Evolutionary conservation across 1,140 invertebrate species (phyloP), one percentile per base, ranked within the genome.

Genomic region (Sitobion miscanthi): DNA sequence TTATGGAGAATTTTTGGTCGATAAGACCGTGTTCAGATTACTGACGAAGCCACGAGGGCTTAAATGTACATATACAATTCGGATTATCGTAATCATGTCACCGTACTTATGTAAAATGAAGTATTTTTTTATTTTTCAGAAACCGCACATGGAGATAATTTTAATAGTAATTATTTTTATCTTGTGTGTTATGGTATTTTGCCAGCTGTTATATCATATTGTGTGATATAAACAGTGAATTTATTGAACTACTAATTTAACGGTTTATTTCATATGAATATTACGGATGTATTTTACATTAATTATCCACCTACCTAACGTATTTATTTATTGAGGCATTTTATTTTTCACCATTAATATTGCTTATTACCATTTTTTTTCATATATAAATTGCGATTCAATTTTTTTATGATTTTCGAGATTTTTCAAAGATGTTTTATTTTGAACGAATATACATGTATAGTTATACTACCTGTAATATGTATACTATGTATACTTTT

Each of bases 1-100:
- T n/a, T n/a, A n/a, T 69, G 14, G 14, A 2, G 30, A 1, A 77
- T 77, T 77, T 77, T 17, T n/a, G 30, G 30, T n/a, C 62, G 62
- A 77, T 77, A 77, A 77, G 62, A 77, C 62, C 62, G n/a, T n/a
- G 62, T 77, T 77, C 30, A n/a, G 62, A 77, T 77, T 77, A 77
- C 62, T 17, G 30, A 20, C 62, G n/a, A 77, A 14, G 62, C 4
- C 5, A 20, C 62, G n/a, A 77, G n/a, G 62, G 14, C 14, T 77
- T 77, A 69, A 30, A 69, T 30, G 0, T 69, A 69, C 62, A 77
- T 17, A 1, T 77, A 77, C n/a, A n/a, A 4, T n/a, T 77, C 17
- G 62, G n/a, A 35, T 77, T 35, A 77, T n/a, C 62, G n/a, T 0
- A 17, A 77, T 4, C 4, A n/a, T 30, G 30, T n/a, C 62, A 77